Conservation (phyloP, 1,140 invertebrate genomes). For the Acromyrmex heyeri region DNA sequence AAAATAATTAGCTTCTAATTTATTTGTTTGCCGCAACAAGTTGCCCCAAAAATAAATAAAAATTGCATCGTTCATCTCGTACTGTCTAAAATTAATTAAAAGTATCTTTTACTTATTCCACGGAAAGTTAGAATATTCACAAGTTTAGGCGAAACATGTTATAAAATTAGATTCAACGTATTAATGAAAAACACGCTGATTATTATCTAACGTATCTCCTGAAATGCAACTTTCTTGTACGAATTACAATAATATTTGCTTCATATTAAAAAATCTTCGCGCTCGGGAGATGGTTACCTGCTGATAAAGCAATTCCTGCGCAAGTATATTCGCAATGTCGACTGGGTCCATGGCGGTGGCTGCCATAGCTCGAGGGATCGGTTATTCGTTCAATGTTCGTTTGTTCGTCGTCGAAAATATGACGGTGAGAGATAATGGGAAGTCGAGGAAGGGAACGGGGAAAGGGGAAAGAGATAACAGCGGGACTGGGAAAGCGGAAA, state of each 20-base stretch:
- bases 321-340: conserved; percentile 93
- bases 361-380: conserved; percentile 79
- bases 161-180: background rate
- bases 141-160: background rate
- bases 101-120: background rate
- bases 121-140: background rate
- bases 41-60: background rate
- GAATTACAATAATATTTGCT: background rate
- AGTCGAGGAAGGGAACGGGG: background rate
- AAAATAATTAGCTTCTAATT: background rate
- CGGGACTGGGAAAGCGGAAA: conserved; percentile 4
- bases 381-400: conserved; percentile 76
- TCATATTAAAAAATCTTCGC: background rate
- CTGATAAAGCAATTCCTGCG: conserved; percentile 93
- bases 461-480: background rate
- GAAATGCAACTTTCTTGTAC: background rate
- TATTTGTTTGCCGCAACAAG: background rate
- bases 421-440: conserved; percentile 30
- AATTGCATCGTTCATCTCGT: background rate
- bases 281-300: conserved; percentile 86
- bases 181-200: background rate
- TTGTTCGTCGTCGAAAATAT: conserved; percentile 70
- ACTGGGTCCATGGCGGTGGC: conserved; percentile 89
- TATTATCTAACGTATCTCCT: background rate
- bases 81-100: background rate